These are phyloP conservation scores for Calyptommatus sinebrachiatus DNA, from an alignment of 2,113 vertebrate genomes.

Conservation along the genomic window DNA sequence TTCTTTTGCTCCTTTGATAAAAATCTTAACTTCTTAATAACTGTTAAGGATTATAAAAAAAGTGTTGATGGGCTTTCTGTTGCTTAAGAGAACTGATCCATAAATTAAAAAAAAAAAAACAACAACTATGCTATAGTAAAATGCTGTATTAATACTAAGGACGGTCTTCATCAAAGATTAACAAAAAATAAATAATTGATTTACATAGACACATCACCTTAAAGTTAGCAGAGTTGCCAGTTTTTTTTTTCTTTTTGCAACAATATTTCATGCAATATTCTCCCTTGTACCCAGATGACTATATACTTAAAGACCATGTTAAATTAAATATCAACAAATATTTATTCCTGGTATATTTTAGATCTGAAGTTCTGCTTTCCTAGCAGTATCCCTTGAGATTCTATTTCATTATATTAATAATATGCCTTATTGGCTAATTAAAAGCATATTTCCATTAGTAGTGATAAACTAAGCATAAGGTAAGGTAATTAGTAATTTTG, in stretches of 20 bases:
- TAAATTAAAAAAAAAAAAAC: not conserved
- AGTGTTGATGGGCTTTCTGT: constrained; percentile 3
- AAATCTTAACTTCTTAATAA: not conserved
- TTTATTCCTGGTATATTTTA: constrained; percentile 41
- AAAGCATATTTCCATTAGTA: constrained; percentile 44
- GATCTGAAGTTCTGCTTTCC: constrained; percentile 37
- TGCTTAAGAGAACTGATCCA: not conserved
- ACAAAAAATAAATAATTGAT: constrained; percentile 41
- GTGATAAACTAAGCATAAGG: constrained; percentile 22
- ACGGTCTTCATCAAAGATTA: constrained; percentile 41
- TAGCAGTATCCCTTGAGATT: constrained; percentile 35
- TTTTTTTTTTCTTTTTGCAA: constrained; percentile 35
- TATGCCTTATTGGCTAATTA: constrained; percentile 39
- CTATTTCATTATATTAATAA: constrained; percentile 38
- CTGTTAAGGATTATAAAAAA: not conserved
- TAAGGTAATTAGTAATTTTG: constrained; percentile 43
- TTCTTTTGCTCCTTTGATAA: not conserved
- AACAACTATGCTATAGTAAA: not conserved
- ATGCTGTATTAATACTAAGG: constrained; percentile 8
- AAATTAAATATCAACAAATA: constrained; percentile 46
- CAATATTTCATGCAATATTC: not conserved
- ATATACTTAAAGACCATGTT: constrained; percentile 38
- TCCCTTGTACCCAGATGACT: constrained; percentile 6
- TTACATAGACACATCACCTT: constrained; percentile 25
- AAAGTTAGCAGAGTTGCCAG: constrained; percentile 38